Evolutionary conservation across 2,113 vertebrate species (phyloP).

Genomic region (Ursus arctos): DNA sequence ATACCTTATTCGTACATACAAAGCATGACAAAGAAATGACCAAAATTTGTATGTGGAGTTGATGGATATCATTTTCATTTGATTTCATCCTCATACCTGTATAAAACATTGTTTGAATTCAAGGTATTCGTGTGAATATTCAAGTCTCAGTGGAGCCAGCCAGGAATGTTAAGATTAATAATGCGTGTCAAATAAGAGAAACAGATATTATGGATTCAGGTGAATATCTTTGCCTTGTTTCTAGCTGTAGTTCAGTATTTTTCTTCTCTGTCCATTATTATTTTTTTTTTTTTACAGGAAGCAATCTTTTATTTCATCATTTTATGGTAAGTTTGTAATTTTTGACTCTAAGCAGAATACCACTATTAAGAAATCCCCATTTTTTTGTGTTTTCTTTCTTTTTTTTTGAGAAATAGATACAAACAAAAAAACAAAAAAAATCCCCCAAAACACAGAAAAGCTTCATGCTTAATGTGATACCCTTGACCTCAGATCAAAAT

Average conservation of each 20-base stretch:
- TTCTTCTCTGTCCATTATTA: background rate
- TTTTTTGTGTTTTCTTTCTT: background rate
- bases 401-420: background rate
- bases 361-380: background rate
- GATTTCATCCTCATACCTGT: constrained; percentile 45
- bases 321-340: background rate
- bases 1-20: constrained; percentile 19
- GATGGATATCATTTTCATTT: background rate
- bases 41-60: background rate
- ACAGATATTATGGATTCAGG: background rate
- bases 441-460: background rate
- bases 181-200: constrained; percentile 42
- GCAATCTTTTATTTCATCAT: background rate
- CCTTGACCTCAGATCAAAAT: constrained; percentile 62
- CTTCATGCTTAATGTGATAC: constrained; percentile 19
- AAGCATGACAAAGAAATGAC: background rate
- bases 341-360: constrained; percentile 2
- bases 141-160: background rate
- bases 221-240: constrained; percentile 36
- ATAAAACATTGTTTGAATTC: constrained; percentile 7
- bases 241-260: constrained; percentile 9
- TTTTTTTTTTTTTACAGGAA: background rate
- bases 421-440: too few relatives aligned
- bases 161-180: constrained; percentile 44
- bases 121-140: background rate